Percentiles rank a stretch among this genome's conserved stretches.
These are phyloP conservation scores for Dysidea cf. avara DNA, from an alignment of 37 sponge, comb jelly and placozoan species.

Conservation along the genomic window DNA sequence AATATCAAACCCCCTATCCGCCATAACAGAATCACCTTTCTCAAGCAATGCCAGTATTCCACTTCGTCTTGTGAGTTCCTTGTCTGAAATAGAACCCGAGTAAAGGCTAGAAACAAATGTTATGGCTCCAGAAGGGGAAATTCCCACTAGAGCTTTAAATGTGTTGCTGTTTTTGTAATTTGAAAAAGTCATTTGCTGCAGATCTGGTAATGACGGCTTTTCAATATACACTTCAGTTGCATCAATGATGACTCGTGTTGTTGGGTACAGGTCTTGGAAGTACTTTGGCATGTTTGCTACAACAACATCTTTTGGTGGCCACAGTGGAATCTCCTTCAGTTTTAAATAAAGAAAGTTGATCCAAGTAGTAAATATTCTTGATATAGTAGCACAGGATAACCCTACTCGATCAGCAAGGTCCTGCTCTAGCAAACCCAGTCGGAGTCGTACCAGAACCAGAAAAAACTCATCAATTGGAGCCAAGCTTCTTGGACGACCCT, in stretches of 20 bases:
- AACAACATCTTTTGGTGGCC: slow-evolving; percentile 24
- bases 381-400: slow-evolving; percentile 33
- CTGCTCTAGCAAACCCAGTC: slow-evolving; percentile 8
- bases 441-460: slow-evolving; percentile 29
- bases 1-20: slow-evolving; percentile 69
- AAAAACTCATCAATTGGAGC: slow-evolving; percentile 23
- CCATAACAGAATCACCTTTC: slow-evolving; percentile 55
- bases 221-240: slow-evolving; percentile 43
- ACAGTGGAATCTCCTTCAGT: slow-evolving; percentile 18
- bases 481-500: slow-evolving; percentile 15
- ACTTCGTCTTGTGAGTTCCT: slow-evolving; percentile 34
- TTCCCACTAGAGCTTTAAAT: slow-evolving; percentile 43
- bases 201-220: slow-evolving; percentile 30
- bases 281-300: slow-evolving; percentile 7
- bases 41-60: slow-evolving; percentile 44
- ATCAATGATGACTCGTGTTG: slow-evolving; percentile 26
- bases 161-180: no score
- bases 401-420: slow-evolving; percentile 26
- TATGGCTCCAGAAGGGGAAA: slow-evolving; percentile 47
- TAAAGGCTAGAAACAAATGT: no score
- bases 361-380: slow-evolving; percentile 8
- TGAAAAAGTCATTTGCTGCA: no score
- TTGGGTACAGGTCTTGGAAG: slow-evolving; percentile 22
- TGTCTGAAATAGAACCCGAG: slow-evolving; percentile 53
- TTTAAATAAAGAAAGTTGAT: slow-evolving; percentile 30